Base-by-base conservation (phyloP, 2,888 invertebrate species). In the Oscheius onirici region DNA sequence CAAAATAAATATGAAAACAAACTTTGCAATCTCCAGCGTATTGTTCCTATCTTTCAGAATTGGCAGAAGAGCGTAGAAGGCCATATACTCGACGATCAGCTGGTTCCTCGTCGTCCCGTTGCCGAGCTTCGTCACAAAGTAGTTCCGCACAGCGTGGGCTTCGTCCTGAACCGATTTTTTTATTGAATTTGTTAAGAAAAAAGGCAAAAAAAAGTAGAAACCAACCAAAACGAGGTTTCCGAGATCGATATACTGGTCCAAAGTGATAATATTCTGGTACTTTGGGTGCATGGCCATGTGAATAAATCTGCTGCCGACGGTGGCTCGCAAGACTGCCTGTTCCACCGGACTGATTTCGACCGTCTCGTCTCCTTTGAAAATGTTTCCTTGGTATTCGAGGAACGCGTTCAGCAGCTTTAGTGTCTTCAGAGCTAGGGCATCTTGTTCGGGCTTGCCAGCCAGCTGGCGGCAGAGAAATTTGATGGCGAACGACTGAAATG, bases 261-360 rank as follows among this genome's bases (percentile, higher is more conserved):
- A 43, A 22, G 60, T 58, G 22, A 79, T 34, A 34, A 71, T 61
- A 2, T 51, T 24, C 28, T 72, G 69, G 40, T 58, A 75, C 8
- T 43, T 20, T 2, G 44, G 10, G 13, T 54, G 22, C 1, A 28
- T 13, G n/a, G 69, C 51, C 17, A 79, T 34, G 43, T 74, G 73
- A 11, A 79, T 54, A n/a, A 79, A 43, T 55, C 74, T 74, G 1
- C 66, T 55, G 10, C 72, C 72, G 1, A 74, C 71, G 5, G 51
- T 41, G 0, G 72, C 65, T 10, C 79, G 63, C 6, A 79, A 60
- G 20, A 72, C 51, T 1, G 75, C 79, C 66, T 71, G 67, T 22
- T 79, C 77, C 24, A 77, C 20, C 10, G 71, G 69, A 54, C 78
- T 78, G 3, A 74, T 72, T 61, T 49, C 34, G 20, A 17, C 70